Evolutionary conservation across 2,888 invertebrate species (phyloP), one percentile per base, ranked within the genome.

Genomic region (Seira ritae): DNA sequence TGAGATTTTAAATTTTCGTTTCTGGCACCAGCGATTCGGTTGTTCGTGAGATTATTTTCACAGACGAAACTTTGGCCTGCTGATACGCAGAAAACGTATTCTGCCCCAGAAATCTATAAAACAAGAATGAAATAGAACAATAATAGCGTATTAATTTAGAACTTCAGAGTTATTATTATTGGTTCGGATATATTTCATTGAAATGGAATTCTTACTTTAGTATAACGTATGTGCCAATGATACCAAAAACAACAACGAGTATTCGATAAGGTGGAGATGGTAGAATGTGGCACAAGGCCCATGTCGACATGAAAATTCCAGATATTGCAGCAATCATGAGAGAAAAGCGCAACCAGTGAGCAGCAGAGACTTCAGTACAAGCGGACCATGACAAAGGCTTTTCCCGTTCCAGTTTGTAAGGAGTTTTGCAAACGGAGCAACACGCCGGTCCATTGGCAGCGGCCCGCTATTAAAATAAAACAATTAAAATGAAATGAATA

Each of bases 61-160:
- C 93, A 0, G 96, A 95, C 50, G 96, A 96, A 12, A 97, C 96
- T 92, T 96, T 96, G 89, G 97, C 97, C 84, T 96, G 94, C 90
- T 97, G 96, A 92, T 96, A 97, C n/a, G 97, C 97, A 78, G 95
- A 94, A 71, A 96, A 94, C 0, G 96, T 96, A 90, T 96, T 96
- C 90, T 96, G 94, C 85, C 96, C 96, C 87, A 97, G 92, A 91
- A 95, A 95, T 91, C 97, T 97, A 91, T 2, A 91, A 91, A 85
- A 85, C 88, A 87, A 42, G 69, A 22, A 66, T 22, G 2, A 66
- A n/a, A 23, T 31, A 22, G 22, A 75, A 66, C 8, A 31, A 8
- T 1, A 72, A 55, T 19, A 42, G 12, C 12, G 42, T 42, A 20
- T 62, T 20, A 20, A 20, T 62, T 20, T 62, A 87, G 8, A 60